Base-by-base conservation (phyloP, 2,113 vertebrate species). In the Gallinago media region DNA sequence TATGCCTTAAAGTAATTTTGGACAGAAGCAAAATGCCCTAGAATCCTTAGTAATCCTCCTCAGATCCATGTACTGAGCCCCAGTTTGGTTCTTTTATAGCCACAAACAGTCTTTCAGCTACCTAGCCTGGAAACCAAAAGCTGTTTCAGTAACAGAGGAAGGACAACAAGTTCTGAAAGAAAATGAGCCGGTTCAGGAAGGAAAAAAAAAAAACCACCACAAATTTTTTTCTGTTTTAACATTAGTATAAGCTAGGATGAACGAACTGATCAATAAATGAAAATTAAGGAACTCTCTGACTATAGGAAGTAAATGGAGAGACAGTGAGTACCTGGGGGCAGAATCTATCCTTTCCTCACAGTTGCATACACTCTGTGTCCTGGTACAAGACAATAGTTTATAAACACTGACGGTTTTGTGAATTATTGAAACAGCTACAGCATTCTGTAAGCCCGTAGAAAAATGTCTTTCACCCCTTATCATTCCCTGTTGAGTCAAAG, bases 11-110 rank as follows among this genome's bases (percentile, higher is more conserved):
- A 97, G 98, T 98, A 97, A 98, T 98, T 98, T 98, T 97, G 97
- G 97, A 98, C 98, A 97, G 97, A 98, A 97, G 97, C 95, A 97
- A 98, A 98, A 97, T 97, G 97, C 97, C 95, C 92, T 87, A 82
- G 97, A 98, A 98, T 98, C 98, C 98, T 97, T 95, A 97, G 98
- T 98, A 98, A 98, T 98, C 98, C 96, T 42, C 80, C 92, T 98
- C 97, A 98, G 97, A 98, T 98, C 97, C 97, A 88, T 82, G 97
- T 96, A 96, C 97, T 98, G 97, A 98, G 97, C 92, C 32, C 88
- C 21, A 20, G 95, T 95, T 97, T 98, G 97, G 96, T 97, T 97
- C 90, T 98, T 97, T 94, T 96, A 94, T 93, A 97, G 97, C 94
- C 97, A 95, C 96, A 92, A 96, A 96, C 97, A 92, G 81, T 90